A percentile compares a stretch with the other conserved stretches of the same genome.
These are phyloP conservation scores for Fragum fragum DNA, from an alignment of 2,888 invertebrate species.

Conservation along the genomic window DNA sequence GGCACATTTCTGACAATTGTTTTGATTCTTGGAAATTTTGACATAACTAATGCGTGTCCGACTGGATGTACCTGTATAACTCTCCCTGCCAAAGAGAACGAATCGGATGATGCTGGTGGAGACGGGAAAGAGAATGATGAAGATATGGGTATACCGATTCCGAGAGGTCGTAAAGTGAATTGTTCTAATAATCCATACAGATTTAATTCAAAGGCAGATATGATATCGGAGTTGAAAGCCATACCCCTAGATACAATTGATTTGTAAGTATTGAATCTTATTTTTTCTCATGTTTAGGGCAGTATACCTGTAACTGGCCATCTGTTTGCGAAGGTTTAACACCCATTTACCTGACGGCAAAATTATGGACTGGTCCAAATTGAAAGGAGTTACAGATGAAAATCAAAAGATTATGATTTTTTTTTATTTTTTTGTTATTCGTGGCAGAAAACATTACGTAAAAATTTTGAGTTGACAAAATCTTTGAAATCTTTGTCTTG, in stretches of 20 bases:
- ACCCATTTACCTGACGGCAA: too few relatives aligned
- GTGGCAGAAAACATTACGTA: too few relatives aligned
- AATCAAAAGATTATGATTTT: too few relatives aligned
- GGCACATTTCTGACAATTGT: conserved; percentile 60
- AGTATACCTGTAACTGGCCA: too few relatives aligned
- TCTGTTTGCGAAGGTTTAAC: too few relatives aligned
- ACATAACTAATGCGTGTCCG: conserved; percentile 41
- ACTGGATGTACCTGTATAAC: conserved; percentile 63
- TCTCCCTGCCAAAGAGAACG: conserved; percentile 50
- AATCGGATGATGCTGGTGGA: conserved; percentile 23
- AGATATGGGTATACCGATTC: conserved; percentile 42
- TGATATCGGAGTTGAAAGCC: conserved; percentile 53
- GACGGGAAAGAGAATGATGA: conserved; percentile 19
- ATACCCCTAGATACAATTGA: conserved; percentile 74
- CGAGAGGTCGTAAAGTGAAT: conserved; percentile 72
- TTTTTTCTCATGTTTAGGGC: too few relatives aligned
- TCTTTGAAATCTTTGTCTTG: too few relatives aligned
- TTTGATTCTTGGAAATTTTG: conserved; percentile 33
- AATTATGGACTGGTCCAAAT: too few relatives aligned
- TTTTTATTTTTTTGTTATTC: too few relatives aligned
- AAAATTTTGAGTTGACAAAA: too few relatives aligned
- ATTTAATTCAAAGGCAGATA: conserved; percentile 66
- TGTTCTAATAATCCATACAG: conserved; percentile 73
- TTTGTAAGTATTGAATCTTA: conserved; percentile 71
- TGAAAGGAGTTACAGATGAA: too few relatives aligned